Evolutionary conservation across 2,113 vertebrate species (phyloP), one percentile per base, ranked within the genome.

Genomic region (Limnothrissa miodon): DNA sequence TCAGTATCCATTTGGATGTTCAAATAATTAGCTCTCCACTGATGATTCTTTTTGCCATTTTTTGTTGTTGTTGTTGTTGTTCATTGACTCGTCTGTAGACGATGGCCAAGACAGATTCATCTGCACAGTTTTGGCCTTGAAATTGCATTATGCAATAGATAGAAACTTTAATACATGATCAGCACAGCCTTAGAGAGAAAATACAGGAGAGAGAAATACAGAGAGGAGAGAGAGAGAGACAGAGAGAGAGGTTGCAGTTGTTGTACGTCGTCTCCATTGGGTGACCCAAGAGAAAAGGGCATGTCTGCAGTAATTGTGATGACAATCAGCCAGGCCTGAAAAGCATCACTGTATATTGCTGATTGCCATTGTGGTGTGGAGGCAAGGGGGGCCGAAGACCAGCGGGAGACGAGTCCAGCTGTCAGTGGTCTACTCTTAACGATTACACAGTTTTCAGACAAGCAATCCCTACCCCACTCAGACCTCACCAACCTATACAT

Each of bases 151-250:
- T 29, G 66, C 66, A 17, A 36, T 74, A 36, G 66, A 74, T 33
- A 74, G 66, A 74, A 17, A 74, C 36, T 74, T 74, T 74, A 36
- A 36, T 74, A 36, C 29, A 36, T 33, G 66, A 33, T 11, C 11
- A 74, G 13, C 15, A 9, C n/a, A n/a, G n/a, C n/a, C n/a, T n/a
- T n/a, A n/a, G n/a, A n/a, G n/a, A n/a, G n/a, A n/a, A n/a, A n/a
- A n/a, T n/a, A n/a, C 29, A 74, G 29, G 13, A 74, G 13, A 82
- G 66, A 36, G 4, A 25, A 19, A 5, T 0, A 80, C 78, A 46
- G 81, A 83, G 46, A 79, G 82, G n/a, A 79, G 85, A 89, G 84
- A 88, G 80, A 87, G 85, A 87, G 81, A 81, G 59, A 48, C 25
- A 78, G 83, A 85, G 51, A 82, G 17, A 29, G 84, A 86, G 84